Evolutionary conservation across 92 coral and sea anemone genomes (phyloP), one percentile per base, ranked within the genome.

Genomic region (Heteractis magnifica): DNA sequence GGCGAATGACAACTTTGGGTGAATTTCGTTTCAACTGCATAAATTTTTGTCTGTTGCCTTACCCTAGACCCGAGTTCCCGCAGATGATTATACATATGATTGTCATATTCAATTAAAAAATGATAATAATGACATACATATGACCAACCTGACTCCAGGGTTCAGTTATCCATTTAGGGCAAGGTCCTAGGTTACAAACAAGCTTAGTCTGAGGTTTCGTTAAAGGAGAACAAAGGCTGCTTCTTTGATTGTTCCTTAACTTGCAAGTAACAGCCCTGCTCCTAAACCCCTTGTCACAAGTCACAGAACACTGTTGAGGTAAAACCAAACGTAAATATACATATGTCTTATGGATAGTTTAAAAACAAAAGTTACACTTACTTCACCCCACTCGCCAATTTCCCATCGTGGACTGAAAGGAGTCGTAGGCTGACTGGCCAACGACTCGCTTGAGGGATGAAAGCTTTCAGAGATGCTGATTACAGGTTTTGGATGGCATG

Each of bases 261-360:
- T 58, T 82, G 59, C 98, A 95, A 65, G 82, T 73, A 7, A 94
- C 87, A 75, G 80, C 26, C 53, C 98, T 84, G 44, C 76, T 85
- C 60, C 89, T 83, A 19, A 75, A 20, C 15, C 98, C 98, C 9
- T 56, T 68, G 19, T 92, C 98, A 65, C 98, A 95, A 11, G 89
- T 86, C 56, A 92, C 92, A 56, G 98, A 95, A 80, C 98, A 95
- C 98, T 93, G 86, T 23, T 23, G 73, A 68, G 1, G 73, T 68
- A 68, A 68, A 68, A 23, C 20, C 12, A n/a, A 4, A n/a, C 71
- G 59, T 49, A 62, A 56, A 62, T 79, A 71, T 68, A 14, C 58
- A 51, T 81, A 60, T 56, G 65, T 41, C 52, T 49, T 26, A 26
- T 26, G 26, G 13, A 53, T 53, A 53, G 1, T 53, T 53, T 53